Base-by-base conservation (phyloP, 2,888 invertebrate genomes). In the Sminthurinus aureus region DNA sequence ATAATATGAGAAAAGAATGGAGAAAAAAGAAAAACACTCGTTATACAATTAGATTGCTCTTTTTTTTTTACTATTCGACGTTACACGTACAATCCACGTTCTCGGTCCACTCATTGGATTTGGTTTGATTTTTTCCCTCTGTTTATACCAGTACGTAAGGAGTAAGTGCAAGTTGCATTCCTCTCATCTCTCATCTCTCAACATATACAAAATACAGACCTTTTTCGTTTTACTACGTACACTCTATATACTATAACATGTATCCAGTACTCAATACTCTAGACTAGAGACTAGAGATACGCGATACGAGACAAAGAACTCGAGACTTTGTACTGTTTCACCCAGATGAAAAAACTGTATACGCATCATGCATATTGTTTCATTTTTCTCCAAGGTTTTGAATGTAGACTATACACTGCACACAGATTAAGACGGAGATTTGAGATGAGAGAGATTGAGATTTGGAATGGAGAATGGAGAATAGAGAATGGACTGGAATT, bases 41-140 rank as follows among this genome's bases (percentile, higher is more conserved):
- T 79, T 51, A 38, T 38, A 79, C 79, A 79, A 69, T 79, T 69
- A 79, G 79, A 50, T 69, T 79, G 51, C 20, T 79, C 67, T 67
- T 66, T 78, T 66, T 67, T 64, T 77, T 52, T 20, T 38, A 52
- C 13, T 58, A 58, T 58, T 13, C 52, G 13, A 52, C 58, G 58
- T 58, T n/a, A n/a, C n/a, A n/a, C 0, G 58, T 58, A 15, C 4
- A 13, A 58, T 58, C 18, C 58, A 38, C 38, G 38, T 38, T 38
- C 38, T 38, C 6, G 38, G 58, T 58, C 58, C 58, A 58, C 58
- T 58, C 58, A 58, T 58, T 58, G 58, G 58, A 0, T 58, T 58
- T 18, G 15, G 15, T 58, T 58, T 58, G 2, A 15, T 58, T 18
- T 18, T 58, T 58, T 58, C 18, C 58, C 58, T 58, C 18, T 18